Percentiles rank a stretch among this genome's conserved stretches.
Conservation (phyloP, 2,797 vertebrate genomes). For the Cirrhinus mrigala region DNA sequence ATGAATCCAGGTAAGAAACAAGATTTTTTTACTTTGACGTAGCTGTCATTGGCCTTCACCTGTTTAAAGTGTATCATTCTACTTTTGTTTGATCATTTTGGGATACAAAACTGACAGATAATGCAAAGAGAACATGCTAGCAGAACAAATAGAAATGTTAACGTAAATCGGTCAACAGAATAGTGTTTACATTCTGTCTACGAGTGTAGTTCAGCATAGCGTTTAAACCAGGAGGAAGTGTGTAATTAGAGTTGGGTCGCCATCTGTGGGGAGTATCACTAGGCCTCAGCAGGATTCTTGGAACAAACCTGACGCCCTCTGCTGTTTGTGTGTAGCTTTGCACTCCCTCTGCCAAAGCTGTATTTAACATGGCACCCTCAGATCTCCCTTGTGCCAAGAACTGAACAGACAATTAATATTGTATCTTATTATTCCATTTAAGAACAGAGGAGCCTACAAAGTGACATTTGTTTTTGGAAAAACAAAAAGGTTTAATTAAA, state of each 20-base stretch:
- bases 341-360: constrained; percentile 69
- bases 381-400: constrained; percentile 52
- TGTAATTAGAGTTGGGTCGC: constrained; percentile 72
- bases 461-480: neutral
- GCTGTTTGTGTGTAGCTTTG: constrained; percentile 66
- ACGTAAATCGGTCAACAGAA: constrained; percentile 49
- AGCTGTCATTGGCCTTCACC: neutral
- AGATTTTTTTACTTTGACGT: neutral
- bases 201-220: constrained; percentile 69
- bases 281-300: constrained; percentile 51
- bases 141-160: neutral
- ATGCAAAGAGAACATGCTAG: neutral
- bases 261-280: constrained; percentile 72
- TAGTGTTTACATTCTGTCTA: constrained; percentile 71
- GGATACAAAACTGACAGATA: neutral
- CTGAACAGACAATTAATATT: constrained; percentile 34
- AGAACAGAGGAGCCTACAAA: neutral
- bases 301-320: constrained; percentile 69
- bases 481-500: neutral
- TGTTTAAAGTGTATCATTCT: neutral
- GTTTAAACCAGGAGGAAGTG: constrained; percentile 71
- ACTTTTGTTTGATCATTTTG: neutral
- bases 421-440: neutral
- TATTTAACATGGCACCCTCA: constrained; percentile 69
- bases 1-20: constrained; percentile 83